Evolutionary conservation across 1,140 invertebrate genomes (phyloP).

Genomic region (Zaprionus africanus): DNA sequence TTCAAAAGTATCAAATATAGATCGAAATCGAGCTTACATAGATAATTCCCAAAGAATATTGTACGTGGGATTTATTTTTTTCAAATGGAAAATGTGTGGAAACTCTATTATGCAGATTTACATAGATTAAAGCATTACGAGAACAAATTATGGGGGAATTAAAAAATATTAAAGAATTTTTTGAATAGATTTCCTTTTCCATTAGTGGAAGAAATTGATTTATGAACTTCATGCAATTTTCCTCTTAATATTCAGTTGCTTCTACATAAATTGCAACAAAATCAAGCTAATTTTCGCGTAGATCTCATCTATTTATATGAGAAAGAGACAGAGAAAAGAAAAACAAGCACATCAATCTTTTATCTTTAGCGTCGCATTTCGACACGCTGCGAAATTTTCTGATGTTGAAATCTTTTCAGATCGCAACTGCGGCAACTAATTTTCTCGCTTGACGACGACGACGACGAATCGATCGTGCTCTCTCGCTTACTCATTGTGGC

Average conservation of each 20-base stretch:
- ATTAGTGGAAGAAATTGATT: no score
- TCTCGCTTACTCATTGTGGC: background rate
- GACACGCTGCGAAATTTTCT: conserved; percentile 1
- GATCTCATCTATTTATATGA: background rate
- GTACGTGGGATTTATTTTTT: background rate
- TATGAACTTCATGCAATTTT: no score
- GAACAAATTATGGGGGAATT: background rate
- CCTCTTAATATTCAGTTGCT: background rate
- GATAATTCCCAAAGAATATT: background rate
- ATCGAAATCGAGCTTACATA: no score
- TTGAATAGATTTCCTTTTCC: no score
- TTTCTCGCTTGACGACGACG: background rate
- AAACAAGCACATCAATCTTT: conserved; percentile 5
- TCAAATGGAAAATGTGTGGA: background rate
- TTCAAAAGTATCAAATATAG: no score
- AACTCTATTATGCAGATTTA: background rate
- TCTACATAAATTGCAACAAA: background rate
- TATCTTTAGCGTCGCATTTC: conserved; percentile 8
- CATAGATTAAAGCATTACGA: background rate
- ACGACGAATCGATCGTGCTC: background rate
- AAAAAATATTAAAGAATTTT: background rate
- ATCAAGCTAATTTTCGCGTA: background rate
- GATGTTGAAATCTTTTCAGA: conserved; percentile 12
- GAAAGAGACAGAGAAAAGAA: background rate
- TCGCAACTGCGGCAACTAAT: conserved; percentile 13